Evolutionary conservation across 2,113 vertebrate genomes (phyloP).

Genomic region (Chlamydotis undulata): DNA sequence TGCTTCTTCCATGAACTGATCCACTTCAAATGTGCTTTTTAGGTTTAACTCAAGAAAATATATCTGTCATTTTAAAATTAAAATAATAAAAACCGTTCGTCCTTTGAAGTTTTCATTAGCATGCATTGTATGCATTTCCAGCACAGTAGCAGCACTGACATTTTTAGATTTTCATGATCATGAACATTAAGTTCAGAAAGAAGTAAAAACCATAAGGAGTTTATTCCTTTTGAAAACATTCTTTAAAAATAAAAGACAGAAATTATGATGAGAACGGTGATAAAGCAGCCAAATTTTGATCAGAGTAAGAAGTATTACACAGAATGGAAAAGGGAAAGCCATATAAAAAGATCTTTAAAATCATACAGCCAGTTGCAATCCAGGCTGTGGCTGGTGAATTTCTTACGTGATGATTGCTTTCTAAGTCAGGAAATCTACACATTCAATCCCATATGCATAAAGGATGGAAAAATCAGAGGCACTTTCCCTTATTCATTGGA

Average conservation of each 20-base stretch:
- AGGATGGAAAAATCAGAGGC: not conserved
- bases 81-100: conserved; percentile 18
- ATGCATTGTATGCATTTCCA: conserved; percentile 3
- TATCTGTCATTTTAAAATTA: conserved; percentile 16
- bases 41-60: not conserved
- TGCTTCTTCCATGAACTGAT: not conserved
- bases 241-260: conserved; percentile 29
- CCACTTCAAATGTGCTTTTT: not conserved
- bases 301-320: not conserved
- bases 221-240: not conserved
- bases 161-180: conserved; percentile 22
- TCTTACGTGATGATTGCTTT: not conserved
- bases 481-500: not conserved
- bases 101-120: conserved; percentile 48
- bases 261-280: not conserved
- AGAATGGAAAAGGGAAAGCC: not conserved
- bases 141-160: not conserved
- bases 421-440: not conserved
- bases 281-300: not conserved
- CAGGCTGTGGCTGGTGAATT: not conserved
- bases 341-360: not conserved
- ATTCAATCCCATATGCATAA: not conserved
- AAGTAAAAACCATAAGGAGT: not conserved
- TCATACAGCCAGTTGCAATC: not conserved
- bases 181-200: conserved; percentile 6